Evolutionary conservation across 1,140 invertebrate species (phyloP).

Genomic region (Nymphalis io): DNA sequence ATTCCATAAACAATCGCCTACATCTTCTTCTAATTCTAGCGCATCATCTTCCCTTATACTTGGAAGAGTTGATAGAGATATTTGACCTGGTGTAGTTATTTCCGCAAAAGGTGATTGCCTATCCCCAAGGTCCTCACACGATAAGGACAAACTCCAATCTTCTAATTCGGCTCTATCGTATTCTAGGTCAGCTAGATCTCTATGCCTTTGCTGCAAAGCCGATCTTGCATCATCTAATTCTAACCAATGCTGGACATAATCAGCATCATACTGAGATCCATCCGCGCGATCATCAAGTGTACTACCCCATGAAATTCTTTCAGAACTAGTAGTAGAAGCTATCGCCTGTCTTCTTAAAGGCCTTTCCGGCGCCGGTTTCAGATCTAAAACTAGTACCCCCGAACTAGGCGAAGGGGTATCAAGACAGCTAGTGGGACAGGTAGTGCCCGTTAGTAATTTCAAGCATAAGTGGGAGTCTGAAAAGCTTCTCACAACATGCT

Average conservation of each 20-base stretch:
- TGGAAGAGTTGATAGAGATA: slow-evolving; percentile 83
- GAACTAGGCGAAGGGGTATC: slow-evolving; percentile 82
- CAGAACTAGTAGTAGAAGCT: slow-evolving; percentile 75
- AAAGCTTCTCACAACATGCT: slow-evolving; percentile 87
- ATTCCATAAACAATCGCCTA: slow-evolving; percentile 88
- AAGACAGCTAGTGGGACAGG: slow-evolving; percentile 78
- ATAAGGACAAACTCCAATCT: slow-evolving; percentile 89
- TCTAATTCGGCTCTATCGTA: slow-evolving; percentile 88
- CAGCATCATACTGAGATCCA: slow-evolving; percentile 85
- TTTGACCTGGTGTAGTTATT: slow-evolving; percentile 80
- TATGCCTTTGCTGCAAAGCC: slow-evolving; percentile 84
- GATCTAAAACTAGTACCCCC: slow-evolving; percentile 81
- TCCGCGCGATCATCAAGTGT: slow-evolving; percentile 81
- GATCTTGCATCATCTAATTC: slow-evolving; percentile 86
- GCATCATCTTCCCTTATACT: slow-evolving; percentile 87
- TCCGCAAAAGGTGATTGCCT: slow-evolving; percentile 76
- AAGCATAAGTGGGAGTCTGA: slow-evolving; percentile 87
- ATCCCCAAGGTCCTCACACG: slow-evolving; percentile 84
- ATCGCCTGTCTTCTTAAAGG: slow-evolving; percentile 66
- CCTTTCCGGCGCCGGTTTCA: slow-evolving; percentile 73
- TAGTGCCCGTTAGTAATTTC: slow-evolving; percentile 82
- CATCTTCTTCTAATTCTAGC: slow-evolving; percentile 87
- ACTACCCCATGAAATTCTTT: slow-evolving; percentile 82
- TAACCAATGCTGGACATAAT: slow-evolving; percentile 89
- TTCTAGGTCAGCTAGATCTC: slow-evolving; percentile 85